Base-by-base conservation (phyloP, 2,113 vertebrate genomes). In the Symphodus melops region DNA sequence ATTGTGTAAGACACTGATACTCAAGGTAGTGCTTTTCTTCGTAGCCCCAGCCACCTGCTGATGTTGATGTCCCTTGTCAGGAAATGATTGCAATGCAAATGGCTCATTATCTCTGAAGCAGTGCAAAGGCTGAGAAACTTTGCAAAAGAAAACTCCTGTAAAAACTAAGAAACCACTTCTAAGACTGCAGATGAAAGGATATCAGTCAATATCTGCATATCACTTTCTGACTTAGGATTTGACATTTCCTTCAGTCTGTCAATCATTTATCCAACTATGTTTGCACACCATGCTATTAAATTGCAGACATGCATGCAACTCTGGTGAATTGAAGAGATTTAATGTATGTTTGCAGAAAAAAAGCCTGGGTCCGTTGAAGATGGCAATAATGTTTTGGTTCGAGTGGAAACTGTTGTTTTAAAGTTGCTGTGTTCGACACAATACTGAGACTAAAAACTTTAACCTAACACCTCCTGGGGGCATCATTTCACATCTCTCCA, bases 51-150 rank as follows among this genome's bases (percentile, higher is more conserved):
- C 77, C 75, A 83, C 87, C 76, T 82, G 84, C 87, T 84, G 48
- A 51, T 51, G 84, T 79, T 37, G 14, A 68, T 74, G 71, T 81
- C 81, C 63, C 60, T 21, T 63, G 0, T 81, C 75, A 85, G 65
- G 65, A 67, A 74, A 72, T 66, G 75, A 86, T 71, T 58, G 79
- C 84, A 91, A 90, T 87, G 82, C 69, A 92, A 92, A 90, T 88
- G 67, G 73, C 65, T 92, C 90, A 90, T 92, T 92, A 92, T 88
- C 86, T 78, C 66, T 68, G 62, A 88, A 75, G 52, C 59, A 76
- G 80, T 82, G 79, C 75, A 86, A 82, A 82, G 75, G 76, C 72
- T 86, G 63, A 37, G 49, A 79, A 89, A 83, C 63, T 89, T 89
- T 33, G 79, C 63, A 85, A 76, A 79, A 56, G 66, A 71, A 20